Evolutionary conservation across 1,140 invertebrate genomes (phyloP).

Genomic region (Dreissena rostriformis): DNA sequence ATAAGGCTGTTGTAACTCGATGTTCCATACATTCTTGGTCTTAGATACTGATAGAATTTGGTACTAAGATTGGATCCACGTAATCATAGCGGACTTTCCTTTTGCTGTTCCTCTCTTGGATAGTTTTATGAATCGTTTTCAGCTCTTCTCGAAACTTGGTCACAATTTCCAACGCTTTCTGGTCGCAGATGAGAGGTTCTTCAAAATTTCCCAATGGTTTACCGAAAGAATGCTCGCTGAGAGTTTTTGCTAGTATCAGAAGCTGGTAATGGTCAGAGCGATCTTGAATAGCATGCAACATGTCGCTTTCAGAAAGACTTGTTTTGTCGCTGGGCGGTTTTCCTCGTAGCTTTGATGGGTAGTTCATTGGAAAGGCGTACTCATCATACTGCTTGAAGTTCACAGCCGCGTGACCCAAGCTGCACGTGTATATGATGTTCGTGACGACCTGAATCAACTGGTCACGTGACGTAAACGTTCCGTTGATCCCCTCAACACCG

Average conservation of each 20-base stretch:
- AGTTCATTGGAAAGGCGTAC: slow-evolving; percentile 82
- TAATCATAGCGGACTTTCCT: not conserved
- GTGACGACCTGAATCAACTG: slow-evolving; percentile 76
- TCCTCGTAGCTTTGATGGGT: slow-evolving; percentile 77
- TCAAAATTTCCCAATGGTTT: slow-evolving; percentile 24
- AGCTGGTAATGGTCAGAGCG: not conserved
- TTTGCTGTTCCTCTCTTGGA: not conserved
- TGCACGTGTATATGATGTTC: slow-evolving; percentile 79
- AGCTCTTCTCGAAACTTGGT: slow-evolving; percentile 8
- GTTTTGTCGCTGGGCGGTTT: slow-evolving; percentile 79
- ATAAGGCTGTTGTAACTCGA: too few relatives aligned
- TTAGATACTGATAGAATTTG: slow-evolving; percentile 4
- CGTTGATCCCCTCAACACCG: slow-evolving; percentile 64
- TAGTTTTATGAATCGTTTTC: not conserved
- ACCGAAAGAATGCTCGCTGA: not conserved
- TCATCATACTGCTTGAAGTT: slow-evolving; percentile 78
- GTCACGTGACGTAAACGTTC: slow-evolving; percentile 64
- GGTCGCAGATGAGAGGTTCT: not conserved
- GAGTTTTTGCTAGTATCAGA: not conserved
- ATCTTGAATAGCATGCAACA: not conserved
- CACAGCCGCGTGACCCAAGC: slow-evolving; percentile 80
- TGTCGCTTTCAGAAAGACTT: not conserved
- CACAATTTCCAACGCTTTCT: not conserved
- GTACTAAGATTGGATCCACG: not conserved
- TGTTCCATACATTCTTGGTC: too few relatives aligned